Evolutionary conservation across 2,797 vertebrate genomes (phyloP).

Genomic region (Thamnophis elegans): DNA sequence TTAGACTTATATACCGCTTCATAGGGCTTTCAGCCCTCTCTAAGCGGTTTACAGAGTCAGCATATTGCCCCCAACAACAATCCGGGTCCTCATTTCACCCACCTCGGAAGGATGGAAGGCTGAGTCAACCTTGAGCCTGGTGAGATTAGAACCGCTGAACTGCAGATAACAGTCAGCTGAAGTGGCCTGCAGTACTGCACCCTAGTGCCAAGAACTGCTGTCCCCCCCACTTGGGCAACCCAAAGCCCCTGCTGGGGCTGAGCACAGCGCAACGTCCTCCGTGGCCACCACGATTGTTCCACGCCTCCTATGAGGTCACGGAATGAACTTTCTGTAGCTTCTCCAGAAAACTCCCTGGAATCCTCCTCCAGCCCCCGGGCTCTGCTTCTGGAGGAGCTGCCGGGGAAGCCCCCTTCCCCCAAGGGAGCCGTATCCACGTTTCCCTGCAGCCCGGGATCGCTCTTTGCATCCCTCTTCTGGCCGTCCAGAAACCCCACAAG

Average conservation of each 20-base stretch:
- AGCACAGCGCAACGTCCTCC: neutral
- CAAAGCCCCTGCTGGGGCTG: neutral
- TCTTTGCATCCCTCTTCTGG: neutral
- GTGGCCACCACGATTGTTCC: neutral
- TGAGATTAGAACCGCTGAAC: too few relatives aligned
- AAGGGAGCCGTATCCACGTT: neutral
- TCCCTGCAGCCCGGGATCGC: neutral
- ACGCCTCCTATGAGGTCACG: neutral
- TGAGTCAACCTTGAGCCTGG: too few relatives aligned
- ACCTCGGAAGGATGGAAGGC: too few relatives aligned
- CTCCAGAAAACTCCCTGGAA: neutral
- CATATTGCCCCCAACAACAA: too few relatives aligned
- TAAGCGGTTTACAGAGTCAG: too few relatives aligned
- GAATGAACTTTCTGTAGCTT: neutral
- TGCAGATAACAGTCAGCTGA: too few relatives aligned
- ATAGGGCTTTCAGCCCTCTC: too few relatives aligned
- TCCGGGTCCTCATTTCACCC: too few relatives aligned
- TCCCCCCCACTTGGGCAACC: neutral
- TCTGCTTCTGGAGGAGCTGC: neutral
- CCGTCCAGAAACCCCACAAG: neutral
- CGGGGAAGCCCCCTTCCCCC: neutral
- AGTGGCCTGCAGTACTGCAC: too few relatives aligned
- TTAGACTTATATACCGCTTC: too few relatives aligned
- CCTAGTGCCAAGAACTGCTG: neutral
- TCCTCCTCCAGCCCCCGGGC: neutral